Conservation (phyloP, 2,113 vertebrate species). For the Podilymbus podiceps region DNA sequence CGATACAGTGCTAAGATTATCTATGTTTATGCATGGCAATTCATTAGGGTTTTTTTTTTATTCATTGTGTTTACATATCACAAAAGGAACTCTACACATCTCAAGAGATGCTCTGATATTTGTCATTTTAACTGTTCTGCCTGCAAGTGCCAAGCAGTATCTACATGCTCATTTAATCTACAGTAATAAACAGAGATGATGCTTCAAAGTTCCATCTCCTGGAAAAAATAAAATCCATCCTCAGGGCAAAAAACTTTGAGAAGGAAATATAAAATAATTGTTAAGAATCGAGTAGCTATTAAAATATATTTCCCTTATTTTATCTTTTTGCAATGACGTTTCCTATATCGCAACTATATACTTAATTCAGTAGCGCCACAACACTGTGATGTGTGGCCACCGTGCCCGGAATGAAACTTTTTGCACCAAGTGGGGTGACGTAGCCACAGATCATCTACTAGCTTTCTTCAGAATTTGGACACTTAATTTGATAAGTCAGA, state of each 20-base stretch:
- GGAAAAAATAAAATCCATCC: neutral
- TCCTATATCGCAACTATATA: neutral
- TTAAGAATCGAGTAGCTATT: neutral
- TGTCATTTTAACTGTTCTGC: neutral
- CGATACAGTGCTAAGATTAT: neutral
- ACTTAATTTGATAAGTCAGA: too few relatives aligned
- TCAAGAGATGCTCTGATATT: neutral
- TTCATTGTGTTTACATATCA: neutral
- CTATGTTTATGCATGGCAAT: neutral
- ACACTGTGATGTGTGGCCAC: accelerated
- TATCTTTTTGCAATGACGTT: neutral
- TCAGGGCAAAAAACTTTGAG: neutral
- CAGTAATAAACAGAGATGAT: neutral
- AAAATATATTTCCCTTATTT: neutral
- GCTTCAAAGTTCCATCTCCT: neutral
- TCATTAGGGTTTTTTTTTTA: neutral
- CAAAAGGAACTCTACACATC: neutral
- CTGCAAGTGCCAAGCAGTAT: neutral
- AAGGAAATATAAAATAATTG: neutral
- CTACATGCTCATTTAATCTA: neutral
- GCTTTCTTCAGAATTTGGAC: neutral
- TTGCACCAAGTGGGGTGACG: accelerated
- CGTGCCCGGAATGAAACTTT: neutral
- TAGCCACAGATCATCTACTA: neutral
- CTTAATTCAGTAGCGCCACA: neutral